Percentiles rank a stretch among this genome's conserved stretches.
These are phyloP conservation scores for Bombus picipes DNA, from an alignment of 1,140 invertebrate genomes.

Conservation along the genomic window DNA sequence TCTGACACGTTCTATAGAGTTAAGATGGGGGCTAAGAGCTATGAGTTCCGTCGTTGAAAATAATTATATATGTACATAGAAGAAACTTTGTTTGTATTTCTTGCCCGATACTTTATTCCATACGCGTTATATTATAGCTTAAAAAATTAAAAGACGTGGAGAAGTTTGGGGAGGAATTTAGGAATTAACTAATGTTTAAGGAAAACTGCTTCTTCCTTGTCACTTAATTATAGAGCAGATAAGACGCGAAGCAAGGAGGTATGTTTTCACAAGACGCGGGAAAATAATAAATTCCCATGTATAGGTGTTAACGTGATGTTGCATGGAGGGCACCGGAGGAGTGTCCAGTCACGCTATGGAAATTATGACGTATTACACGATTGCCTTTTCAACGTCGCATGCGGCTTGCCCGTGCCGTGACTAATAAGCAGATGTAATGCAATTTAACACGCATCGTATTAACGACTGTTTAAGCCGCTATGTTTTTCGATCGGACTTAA, in stretches of 20 bases:
- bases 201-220: background rate
- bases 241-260: background rate
- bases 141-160: background rate
- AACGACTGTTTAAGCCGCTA: constrained; percentile 31
- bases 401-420: constrained; percentile 68
- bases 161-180: background rate
- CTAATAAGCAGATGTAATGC: constrained; percentile 72
- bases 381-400: constrained; percentile 73
- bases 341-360: constrained; percentile 75
- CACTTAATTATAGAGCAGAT: background rate
- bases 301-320: constrained; percentile 58
- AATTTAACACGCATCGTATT: constrained; percentile 68
- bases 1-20: background rate
- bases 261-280: constrained; percentile 45
- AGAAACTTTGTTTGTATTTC: background rate
- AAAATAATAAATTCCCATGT: constrained; percentile 56
- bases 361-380: constrained; percentile 78
- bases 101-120: background rate
- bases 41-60: too few species aligned
- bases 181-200: background rate
- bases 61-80: too few species aligned
- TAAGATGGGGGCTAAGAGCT: background rate
- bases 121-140: background rate
- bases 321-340: constrained; percentile 63
- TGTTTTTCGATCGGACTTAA: background rate